Percentiles rank a stretch among this genome's conserved stretches.
Evolutionary conservation across 1,140 invertebrate species (phyloP).

Genomic region (Mactra quadrangularis): DNA sequence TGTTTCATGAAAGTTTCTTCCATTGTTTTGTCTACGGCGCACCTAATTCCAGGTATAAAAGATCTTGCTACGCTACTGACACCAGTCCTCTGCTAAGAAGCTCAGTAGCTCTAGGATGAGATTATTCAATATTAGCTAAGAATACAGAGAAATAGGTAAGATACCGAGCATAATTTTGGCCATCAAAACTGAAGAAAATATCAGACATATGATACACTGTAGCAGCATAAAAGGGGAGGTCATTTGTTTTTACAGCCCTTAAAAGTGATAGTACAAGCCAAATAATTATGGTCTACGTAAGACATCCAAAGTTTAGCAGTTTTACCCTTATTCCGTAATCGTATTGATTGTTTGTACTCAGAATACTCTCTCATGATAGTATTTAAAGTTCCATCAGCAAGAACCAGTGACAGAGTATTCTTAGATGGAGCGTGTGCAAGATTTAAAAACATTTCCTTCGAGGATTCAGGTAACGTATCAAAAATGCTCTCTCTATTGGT

Average conservation of each 20-base stretch:
- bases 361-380: neutral
- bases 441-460: neutral
- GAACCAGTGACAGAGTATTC: neutral
- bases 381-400: neutral
- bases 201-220: slow-evolving; percentile 55
- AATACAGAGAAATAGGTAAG: slow-evolving; percentile 62
- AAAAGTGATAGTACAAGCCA: slow-evolving; percentile 58
- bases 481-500: too few relatives aligned
- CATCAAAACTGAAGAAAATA: slow-evolving; percentile 67
- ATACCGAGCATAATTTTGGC: slow-evolving; percentile 65
- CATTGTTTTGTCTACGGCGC: slow-evolving; percentile 64
- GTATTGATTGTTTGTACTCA: neutral
- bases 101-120: slow-evolving; percentile 60
- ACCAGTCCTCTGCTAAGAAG: slow-evolving; percentile 51
- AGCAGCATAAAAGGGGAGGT: slow-evolving; percentile 60
- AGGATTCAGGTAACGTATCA: neutral
- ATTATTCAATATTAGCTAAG: slow-evolving; percentile 60
- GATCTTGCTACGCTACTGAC: slow-evolving; percentile 65
- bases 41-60: slow-evolving; percentile 64
- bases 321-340: slow-evolving; percentile 39
- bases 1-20: slow-evolving; percentile 67
- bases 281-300: slow-evolving; percentile 64
- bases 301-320: slow-evolving; percentile 65
- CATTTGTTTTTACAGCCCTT: slow-evolving; percentile 64
- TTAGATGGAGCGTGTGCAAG: neutral